phyloP scores from a whole-genome alignment of 2,797 vertebrate genomes.

The Phoxinus dragarum region DNA sequence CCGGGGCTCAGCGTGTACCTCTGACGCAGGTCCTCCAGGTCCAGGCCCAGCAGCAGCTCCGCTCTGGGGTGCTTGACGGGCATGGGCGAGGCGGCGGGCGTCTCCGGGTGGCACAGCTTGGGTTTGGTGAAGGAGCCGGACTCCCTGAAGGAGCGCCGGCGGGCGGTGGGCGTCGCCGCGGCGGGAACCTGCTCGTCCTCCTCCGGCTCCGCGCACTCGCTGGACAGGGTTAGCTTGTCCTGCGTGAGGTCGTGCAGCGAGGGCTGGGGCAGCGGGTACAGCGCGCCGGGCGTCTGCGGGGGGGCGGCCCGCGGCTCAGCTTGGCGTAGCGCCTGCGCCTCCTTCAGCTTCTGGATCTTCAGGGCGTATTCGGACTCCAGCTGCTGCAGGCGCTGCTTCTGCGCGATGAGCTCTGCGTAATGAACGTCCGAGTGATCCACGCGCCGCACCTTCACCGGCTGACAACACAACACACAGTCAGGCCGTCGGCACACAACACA shows the following conservation, averaged over 20 bases:
- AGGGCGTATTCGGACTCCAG: conserved; percentile 93
- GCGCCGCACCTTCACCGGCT: conserved; percentile 86
- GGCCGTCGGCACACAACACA: neutral
- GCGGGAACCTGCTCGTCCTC: conserved; percentile 69
- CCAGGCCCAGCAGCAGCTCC: conserved; percentile 87
- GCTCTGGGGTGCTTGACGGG: conserved; percentile 27
- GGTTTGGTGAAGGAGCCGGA: conserved; percentile 92
- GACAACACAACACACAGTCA: neutral
- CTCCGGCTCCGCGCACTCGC: conserved; percentile 85
- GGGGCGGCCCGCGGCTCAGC: conserved; percentile 64
- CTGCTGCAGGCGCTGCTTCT: conserved; percentile 92
- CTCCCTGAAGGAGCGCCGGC: conserved; percentile 89
- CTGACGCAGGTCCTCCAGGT: conserved; percentile 85
- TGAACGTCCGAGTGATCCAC: conserved; percentile 83
- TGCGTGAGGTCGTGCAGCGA: conserved; percentile 96
- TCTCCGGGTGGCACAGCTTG: conserved; percentile 85
- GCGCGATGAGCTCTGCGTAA: conserved; percentile 89
- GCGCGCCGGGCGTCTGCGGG: conserved; percentile 37
- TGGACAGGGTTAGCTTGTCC: conserved; percentile 91
- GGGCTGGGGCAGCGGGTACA: conserved; percentile 88
- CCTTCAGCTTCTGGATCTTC: conserved; percentile 95
- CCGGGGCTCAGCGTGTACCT: conserved; percentile 79
- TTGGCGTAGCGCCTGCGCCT: conserved; percentile 84
- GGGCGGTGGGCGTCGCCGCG: conserved; percentile 23
- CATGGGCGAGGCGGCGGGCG: conserved; percentile 61